Base-by-base conservation (phyloP, 2,113 vertebrate species). In the Hippocampus comes region DNA sequence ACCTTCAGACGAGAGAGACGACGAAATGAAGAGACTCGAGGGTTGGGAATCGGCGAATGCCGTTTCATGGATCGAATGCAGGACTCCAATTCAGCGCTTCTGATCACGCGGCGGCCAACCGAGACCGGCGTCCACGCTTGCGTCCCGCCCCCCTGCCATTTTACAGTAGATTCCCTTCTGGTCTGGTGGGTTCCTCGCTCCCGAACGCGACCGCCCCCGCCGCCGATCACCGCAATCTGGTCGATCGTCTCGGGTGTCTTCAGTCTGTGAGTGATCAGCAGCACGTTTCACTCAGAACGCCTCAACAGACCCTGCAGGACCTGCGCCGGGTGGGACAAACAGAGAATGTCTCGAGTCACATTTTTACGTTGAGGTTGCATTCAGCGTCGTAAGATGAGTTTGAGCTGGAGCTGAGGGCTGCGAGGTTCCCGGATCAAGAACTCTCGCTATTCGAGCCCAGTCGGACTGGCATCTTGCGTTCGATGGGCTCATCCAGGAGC, bases 261-360 rank as follows among this genome's bases (percentile, higher is more conserved):
- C 73, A 93, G 90, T 69, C 86, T 83, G 84, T 97, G 96, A 27
- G 95, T 92, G 6, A 97, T 93, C 74, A 96, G 92, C 87, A 97
- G 90, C 55, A 94, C 84, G 0, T 93, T 93, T 42, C 87, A 91
- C 51, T 75, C 69, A 0, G 82, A 56, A 0, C 60, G 65, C 0
- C 11, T 25, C 0, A 78, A 3, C 69, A 91, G 78, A 0, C 91
- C 86, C 78, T 89, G 80, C 7, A 91, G 93, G 7, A 92, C 89
- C 95, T 96, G 43, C 11, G 11, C 43, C 43, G 10, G 43, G 43
- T 46, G 43, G 12, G 43, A 46, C 43, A 12, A 46, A 46, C 43
- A 9, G 11, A 12, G 11, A 46, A 46, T 14, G 43, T 46, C 43
- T 46, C 3, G 43, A 3, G 43, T 46, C 43, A 11, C 43, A 46